Conservation (phyloP, 2,797 vertebrate species). For the Rhinatrema bivittatum region DNA sequence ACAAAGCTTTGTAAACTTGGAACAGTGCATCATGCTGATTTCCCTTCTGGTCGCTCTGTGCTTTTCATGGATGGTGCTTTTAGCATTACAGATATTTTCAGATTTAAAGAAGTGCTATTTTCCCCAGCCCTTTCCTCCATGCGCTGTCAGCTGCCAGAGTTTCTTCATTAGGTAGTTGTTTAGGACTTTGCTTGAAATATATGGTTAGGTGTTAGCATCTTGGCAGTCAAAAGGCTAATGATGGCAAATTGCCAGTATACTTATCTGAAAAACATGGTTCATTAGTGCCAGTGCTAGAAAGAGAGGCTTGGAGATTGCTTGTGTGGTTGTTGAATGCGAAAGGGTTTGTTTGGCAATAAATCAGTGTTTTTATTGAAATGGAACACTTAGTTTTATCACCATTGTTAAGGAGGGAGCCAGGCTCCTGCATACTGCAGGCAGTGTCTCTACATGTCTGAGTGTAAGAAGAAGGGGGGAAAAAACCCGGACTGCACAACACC, state of each 20-base stretch:
- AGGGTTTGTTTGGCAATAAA: not conserved
- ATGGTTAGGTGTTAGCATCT: not conserved
- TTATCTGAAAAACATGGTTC: rapidly evolving
- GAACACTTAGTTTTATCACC: not conserved
- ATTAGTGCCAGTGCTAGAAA: not conserved
- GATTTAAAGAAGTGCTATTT: too few species aligned
- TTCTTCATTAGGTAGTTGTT: too few species aligned
- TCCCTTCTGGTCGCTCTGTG: too few species aligned
- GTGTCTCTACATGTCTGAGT: too few species aligned
- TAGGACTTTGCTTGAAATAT: rapidly evolving
- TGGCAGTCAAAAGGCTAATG: rapidly evolving
- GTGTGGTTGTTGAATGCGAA: not conserved
- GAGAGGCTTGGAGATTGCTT: not conserved
- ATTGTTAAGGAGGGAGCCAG: not conserved
- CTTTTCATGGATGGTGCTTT: too few species aligned
- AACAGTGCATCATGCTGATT: too few species aligned
- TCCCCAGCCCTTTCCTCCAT: too few species aligned
- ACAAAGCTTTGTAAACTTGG: too few species aligned
- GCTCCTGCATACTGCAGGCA: not conserved
- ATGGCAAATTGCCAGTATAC: not conserved
- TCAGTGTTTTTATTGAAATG: not conserved
- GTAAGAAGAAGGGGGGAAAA: not conserved
- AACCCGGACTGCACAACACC: conserved; percentile 24
- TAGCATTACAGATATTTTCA: too few species aligned
- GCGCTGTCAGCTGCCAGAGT: too few species aligned